A percentile compares a stretch with the other conserved stretches of the same genome.
These are phyloP conservation scores for Apocrypta bakeri DNA, from an alignment of 1,140 invertebrate genomes.

Conservation along the genomic window DNA sequence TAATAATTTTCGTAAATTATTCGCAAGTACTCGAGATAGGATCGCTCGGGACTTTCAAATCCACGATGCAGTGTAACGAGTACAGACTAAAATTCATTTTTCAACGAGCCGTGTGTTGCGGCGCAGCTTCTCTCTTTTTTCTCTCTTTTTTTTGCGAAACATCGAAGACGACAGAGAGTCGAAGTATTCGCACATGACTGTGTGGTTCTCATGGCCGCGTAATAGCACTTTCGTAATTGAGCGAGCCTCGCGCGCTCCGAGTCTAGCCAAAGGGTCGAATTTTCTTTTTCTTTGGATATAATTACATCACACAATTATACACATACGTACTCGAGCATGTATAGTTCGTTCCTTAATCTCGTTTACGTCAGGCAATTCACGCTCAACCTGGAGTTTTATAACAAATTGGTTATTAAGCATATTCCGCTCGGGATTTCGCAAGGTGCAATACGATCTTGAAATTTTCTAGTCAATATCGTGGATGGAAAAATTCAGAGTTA, in stretches of 20 bases:
- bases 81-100: background rate
- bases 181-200: constrained; percentile 22
- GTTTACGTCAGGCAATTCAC: constrained; percentile 25
- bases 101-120: too few species aligned
- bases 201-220: constrained; percentile 24
- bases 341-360: constrained; percentile 18
- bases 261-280: constrained; percentile 19
- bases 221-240: constrained; percentile 39
- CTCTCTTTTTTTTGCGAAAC: constrained; percentile 30
- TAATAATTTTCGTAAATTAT: background rate
- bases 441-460: constrained; percentile 29
- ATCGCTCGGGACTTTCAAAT: background rate
- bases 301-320: background rate
- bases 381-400: background rate
- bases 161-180: background rate
- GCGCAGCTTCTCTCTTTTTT: background rate
- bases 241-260: background rate
- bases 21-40: background rate
- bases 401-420: constrained; percentile 40
- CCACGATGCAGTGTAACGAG: too few species aligned
- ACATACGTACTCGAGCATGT: background rate
- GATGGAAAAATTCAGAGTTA: constrained; percentile 1
- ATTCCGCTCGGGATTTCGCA: constrained; percentile 12
- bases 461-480: constrained; percentile 4
- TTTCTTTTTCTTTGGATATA: background rate